Evolutionary conservation across 2,888 invertebrate genomes (phyloP).

Genomic region (Calameuta pallipes): DNA sequence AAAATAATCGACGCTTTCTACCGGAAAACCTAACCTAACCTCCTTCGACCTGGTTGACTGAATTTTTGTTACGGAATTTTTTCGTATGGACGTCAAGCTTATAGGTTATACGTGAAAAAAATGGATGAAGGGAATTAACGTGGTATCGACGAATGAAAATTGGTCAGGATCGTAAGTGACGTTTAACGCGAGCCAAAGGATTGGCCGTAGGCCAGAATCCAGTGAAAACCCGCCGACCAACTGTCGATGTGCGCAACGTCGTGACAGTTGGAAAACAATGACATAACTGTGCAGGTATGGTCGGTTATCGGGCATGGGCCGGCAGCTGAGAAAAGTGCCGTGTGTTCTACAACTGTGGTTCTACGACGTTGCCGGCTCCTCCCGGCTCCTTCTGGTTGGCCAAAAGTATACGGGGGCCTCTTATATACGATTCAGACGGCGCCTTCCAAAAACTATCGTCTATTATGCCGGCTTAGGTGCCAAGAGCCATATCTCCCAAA

Average conservation of each 20-base stretch:
- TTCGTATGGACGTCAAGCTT: background rate
- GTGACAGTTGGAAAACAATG: slow-evolving; percentile 48
- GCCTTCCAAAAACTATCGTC: background rate
- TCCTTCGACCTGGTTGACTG: background rate
- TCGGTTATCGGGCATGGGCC: slow-evolving; percentile 14
- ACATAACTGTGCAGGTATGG: slow-evolving; percentile 12
- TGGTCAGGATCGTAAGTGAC: background rate
- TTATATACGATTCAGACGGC: background rate
- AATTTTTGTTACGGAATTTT: background rate
- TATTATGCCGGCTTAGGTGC: background rate
- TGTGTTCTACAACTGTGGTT: slow-evolving; percentile 7
- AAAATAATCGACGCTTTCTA: background rate
- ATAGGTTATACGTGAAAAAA: background rate
- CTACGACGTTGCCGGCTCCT: slow-evolving; percentile 10
- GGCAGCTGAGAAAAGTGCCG: slow-evolving; percentile 15
- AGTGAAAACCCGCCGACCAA: slow-evolving; percentile 30
- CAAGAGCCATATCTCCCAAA: background rate
- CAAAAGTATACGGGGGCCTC: background rate
- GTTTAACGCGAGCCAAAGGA: slow-evolving; percentile 24
- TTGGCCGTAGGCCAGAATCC: slow-evolving; percentile 39
- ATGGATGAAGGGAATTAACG: background rate
- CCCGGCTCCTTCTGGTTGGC: background rate
- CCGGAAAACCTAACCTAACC: background rate
- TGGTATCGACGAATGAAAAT: slow-evolving; percentile 2
- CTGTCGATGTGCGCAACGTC: slow-evolving; percentile 35